Evolutionary conservation across 2,113 vertebrate species (phyloP).

Genomic region (Asarcornis scutulata): DNA sequence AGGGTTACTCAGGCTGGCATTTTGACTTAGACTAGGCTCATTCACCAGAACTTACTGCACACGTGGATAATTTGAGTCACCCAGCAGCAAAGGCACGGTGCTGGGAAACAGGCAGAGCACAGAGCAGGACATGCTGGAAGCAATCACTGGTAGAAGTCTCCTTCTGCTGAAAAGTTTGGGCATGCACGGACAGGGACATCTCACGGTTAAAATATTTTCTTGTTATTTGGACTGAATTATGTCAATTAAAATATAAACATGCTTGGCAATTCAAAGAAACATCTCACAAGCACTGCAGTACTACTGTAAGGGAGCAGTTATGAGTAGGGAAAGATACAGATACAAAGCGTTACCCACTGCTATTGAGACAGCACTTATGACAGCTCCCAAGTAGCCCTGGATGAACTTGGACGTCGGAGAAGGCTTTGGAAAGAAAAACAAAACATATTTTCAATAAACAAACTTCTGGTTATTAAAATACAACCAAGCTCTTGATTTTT

Average conservation of each 20-base stretch:
- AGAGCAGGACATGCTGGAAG: background rate
- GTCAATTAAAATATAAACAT: background rate
- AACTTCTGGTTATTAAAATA: constrained; percentile 27
- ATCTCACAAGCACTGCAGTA: background rate
- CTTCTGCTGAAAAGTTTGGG: background rate
- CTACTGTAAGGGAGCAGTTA: background rate
- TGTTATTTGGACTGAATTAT: background rate
- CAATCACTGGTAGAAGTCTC: rapidly evolving
- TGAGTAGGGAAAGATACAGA: background rate
- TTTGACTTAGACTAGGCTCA: background rate
- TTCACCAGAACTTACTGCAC: rapidly evolving
- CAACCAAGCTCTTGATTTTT: background rate
- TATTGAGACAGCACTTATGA: constrained; percentile 92
- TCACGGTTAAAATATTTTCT: background rate
- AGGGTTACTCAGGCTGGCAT: background rate
- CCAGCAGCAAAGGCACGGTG: background rate
- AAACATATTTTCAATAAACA: constrained; percentile 36
- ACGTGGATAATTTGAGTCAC: rapidly evolving
- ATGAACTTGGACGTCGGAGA: constrained; percentile 87
- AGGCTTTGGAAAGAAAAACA: constrained; percentile 78
- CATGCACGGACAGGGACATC: background rate
- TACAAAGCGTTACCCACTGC: constrained; percentile 85
- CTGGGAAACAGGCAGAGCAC: background rate
- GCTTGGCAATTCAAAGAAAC: background rate
- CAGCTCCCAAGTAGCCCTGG: constrained; percentile 91